A percentile compares a stretch with the other conserved stretches of the same genome.
These are phyloP conservation scores for Adrianichthys oophorus DNA, from an alignment of 2,797 vertebrate species.

Conservation along the genomic window DNA sequence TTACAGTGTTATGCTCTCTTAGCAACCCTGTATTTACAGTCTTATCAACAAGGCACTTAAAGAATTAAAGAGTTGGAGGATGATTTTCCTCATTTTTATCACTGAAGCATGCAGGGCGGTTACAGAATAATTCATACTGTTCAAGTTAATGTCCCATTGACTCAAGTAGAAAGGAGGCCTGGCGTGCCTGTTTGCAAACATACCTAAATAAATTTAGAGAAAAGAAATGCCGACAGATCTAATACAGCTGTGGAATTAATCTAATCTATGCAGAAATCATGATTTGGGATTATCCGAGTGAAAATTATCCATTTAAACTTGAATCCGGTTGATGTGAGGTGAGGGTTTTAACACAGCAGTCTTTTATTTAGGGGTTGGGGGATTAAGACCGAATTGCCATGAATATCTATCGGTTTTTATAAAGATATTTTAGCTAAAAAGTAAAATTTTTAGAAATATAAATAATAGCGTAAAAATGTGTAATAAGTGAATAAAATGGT, in stretches of 20 bases:
- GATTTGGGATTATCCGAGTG: conserved; percentile 47
- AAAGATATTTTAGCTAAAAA: too few species aligned
- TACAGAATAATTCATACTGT: conserved; percentile 11
- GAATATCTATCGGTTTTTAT: too few species aligned
- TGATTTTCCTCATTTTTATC: conserved; percentile 36
- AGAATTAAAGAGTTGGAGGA: conserved; percentile 59
- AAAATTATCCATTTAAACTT: conserved; percentile 57
- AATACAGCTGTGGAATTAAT: conserved; percentile 35
- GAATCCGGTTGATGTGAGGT: conserved; percentile 30
- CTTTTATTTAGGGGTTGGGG: background rate
- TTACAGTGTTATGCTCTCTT: conserved; percentile 59
- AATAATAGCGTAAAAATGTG: too few species aligned
- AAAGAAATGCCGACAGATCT: conserved; percentile 14
- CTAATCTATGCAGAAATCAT: conserved; percentile 37
- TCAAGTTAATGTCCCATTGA: conserved; percentile 21
- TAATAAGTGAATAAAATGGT: too few species aligned
- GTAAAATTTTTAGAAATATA: too few species aligned
- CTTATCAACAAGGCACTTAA: conserved; percentile 62
- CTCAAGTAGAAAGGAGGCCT: conserved; percentile 26
- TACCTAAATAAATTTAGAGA: conserved; percentile 34
- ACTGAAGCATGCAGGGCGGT: conserved; percentile 17
- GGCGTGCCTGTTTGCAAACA: conserved; percentile 35
- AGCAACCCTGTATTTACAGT: conserved; percentile 53
- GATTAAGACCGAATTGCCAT: background rate
- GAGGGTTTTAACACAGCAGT: conserved; percentile 2